phyloP scores from a whole-genome alignment of 2,797 vertebrate species.

The Vespertilio murinus region DNA sequence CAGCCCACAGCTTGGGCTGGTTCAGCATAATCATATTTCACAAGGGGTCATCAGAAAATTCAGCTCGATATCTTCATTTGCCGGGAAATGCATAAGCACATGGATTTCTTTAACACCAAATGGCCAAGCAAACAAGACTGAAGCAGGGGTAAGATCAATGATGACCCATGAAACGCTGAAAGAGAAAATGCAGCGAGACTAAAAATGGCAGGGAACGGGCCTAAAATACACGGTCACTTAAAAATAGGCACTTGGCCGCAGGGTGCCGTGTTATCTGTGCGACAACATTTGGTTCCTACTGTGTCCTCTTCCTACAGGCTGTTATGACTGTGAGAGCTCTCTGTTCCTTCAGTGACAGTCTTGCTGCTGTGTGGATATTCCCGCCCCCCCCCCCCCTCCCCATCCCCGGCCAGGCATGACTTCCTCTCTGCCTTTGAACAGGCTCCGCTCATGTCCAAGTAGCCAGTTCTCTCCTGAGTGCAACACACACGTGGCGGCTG shows the following conservation, averaged over 20 bases:
- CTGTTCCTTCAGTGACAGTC: neutral
- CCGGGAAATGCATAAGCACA: neutral
- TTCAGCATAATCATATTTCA: neutral
- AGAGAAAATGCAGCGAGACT: neutral
- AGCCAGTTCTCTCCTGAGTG: neutral
- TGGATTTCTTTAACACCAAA: neutral
- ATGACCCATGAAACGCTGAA: neutral
- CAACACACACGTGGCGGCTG: neutral
- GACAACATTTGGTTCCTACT: slow-evolving; percentile 32
- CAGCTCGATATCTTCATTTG: neutral
- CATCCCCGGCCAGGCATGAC: neutral
- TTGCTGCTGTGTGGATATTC: slow-evolving; percentile 26
- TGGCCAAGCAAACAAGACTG: neutral
- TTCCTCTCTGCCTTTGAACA: neutral
- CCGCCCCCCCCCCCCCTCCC: neutral
- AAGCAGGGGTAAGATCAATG: neutral
- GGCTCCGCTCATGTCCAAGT: neutral
- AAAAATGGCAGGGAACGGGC: neutral
- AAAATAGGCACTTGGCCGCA: slow-evolving; percentile 43
- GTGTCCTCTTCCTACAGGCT: slow-evolving; percentile 44
- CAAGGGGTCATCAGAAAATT: slow-evolving; percentile 20
- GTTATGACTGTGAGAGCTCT: neutral
- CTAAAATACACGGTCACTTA: slow-evolving; percentile 56
- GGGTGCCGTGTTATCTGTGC: neutral
- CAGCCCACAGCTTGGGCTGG: neutral